Base-by-base conservation (phyloP, 2,888 invertebrate species). In the Dioctria rufipes region DNA sequence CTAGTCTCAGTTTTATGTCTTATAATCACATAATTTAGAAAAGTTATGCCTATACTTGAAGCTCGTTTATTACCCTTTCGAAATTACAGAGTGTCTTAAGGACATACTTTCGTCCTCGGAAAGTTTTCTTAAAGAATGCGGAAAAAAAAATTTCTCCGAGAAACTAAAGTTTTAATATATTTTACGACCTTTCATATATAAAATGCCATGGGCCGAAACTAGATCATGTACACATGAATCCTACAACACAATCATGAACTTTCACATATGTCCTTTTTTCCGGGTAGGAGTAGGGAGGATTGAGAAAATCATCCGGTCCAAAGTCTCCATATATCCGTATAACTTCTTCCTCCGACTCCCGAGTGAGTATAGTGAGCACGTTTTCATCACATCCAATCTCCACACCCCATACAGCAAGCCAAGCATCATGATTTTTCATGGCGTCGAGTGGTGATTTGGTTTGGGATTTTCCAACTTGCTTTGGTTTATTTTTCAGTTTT, bases 391-490 rank as follows among this genome's bases (percentile, higher is more conserved):
- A 78, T 81, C 71, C 81, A 81, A 81, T 81, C 81, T 81, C 51
- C 81, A 78, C 81, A 81, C 78, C 71, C 78, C 78, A 81, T 80
- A 78, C 71, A 81, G 49, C 63, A 67, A 78, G 69, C 69, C 58
- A 80, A 69, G 60, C 69, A 69, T 79, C 79, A 79, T 79, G 81
- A 81, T 81, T 81, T 81, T 81, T 81, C 81, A 81, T 81, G 81
- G 79, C 79, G 81, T 67, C 81, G 79, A 81, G 81, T 81, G 81
- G 79, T 81, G 81, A 81, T 79, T 81, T 79, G 58, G 75, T 81
- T 78, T 73, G 78, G 81, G 65, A 73, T 81, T 81, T 77, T 77
- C 63, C 77, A 63, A 40, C 77, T 77, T 77, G 77, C 63, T 77
- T 61, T 77, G 49, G 77, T 77, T 63, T 77, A 77, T 77, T 77